These are phyloP conservation scores for Drosophila cognata DNA, from an alignment of 2,888 invertebrate genomes.

Conservation along the genomic window DNA sequence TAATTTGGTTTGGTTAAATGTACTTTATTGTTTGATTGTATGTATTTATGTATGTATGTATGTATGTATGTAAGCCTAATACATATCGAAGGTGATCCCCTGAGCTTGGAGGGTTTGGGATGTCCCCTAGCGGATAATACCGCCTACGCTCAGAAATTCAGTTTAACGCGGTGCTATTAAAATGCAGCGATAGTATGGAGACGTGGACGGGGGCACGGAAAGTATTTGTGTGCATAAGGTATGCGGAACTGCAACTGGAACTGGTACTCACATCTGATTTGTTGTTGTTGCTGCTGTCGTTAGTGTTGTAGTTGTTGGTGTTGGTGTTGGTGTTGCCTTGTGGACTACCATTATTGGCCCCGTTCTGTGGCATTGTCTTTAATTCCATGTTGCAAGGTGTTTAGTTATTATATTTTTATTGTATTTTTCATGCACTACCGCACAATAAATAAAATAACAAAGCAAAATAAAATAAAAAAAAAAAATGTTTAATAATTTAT, in stretches of 20 bases:
- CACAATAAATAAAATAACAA: slow-evolving; percentile 33
- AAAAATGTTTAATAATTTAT: not conserved
- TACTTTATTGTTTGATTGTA: not conserved
- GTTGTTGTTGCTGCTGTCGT: slow-evolving; percentile 18
- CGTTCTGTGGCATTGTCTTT: slow-evolving; percentile 54
- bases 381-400: slow-evolving; percentile 57
- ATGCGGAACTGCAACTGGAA: slow-evolving; percentile 24
- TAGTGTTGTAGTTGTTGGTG: slow-evolving; percentile 10
- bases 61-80: not conserved
- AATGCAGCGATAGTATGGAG: not conserved
- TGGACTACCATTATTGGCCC: slow-evolving; percentile 45
- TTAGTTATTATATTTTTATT: slow-evolving; percentile 1
- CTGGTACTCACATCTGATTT: slow-evolving; percentile 46
- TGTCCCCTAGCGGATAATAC: not conserved
- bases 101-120: not conserved
- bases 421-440: slow-evolving; percentile 37
- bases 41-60: not conserved
- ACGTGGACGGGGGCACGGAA: not conserved
- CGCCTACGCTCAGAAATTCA: not conserved
- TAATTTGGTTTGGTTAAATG: not conserved
- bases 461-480: not conserved
- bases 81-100: not conserved
- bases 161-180: not conserved
- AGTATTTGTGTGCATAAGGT: not conserved
- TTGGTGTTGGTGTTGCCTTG: slow-evolving; percentile 18